Evolutionary conservation across 2,797 vertebrate species (phyloP), one percentile per base, ranked within the genome.

Genomic region (Phoebastria nigripes): DNA sequence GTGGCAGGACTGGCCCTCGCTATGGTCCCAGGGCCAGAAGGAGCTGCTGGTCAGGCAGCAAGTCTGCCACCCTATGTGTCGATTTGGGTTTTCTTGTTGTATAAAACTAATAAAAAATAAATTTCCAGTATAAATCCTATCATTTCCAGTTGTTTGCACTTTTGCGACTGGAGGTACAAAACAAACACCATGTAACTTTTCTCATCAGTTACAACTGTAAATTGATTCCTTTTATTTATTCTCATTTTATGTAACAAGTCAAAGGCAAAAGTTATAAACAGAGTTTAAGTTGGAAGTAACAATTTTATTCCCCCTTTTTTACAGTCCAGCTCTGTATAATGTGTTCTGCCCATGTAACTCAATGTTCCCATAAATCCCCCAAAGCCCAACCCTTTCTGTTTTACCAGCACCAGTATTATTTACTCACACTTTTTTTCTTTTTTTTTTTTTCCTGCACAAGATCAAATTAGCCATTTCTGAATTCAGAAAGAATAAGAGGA

Each of bases 41-140:
- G 25, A 76, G 52, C 0, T 59, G 49, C 70, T 78, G 33, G 39
- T 44, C 28, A 59, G 31, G 58, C 58, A 85, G 37, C n/a, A 65
- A 65, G 12, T 65, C 25, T 37, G 37, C 15, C 37, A 63, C 5
- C 3, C 9, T 37, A 5, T 4, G 11, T 33, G 39, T 12, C 21
- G 1, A 42, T 42, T 39, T 39, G 16, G 8, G 11, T 0, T 0
- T 0, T 52, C 58, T 44, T 62, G 5, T 42, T 63, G 12, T 18
- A 62, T 46, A 20, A 82, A 55, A 46, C 15, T 31, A 44, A 62
- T 41, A 33, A 41, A 65, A 33, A 41, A 25, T 28, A 35, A 4
- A 21, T 46, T 4, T 33, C 16, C 35, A 22, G 10, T 31, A 52
- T 9, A 82, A 87, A 78, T 28, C 25, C 26, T 52, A 5, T 33